Evolutionary conservation across 1,140 invertebrate species (phyloP).

Genomic region (Drosophila orena): DNA sequence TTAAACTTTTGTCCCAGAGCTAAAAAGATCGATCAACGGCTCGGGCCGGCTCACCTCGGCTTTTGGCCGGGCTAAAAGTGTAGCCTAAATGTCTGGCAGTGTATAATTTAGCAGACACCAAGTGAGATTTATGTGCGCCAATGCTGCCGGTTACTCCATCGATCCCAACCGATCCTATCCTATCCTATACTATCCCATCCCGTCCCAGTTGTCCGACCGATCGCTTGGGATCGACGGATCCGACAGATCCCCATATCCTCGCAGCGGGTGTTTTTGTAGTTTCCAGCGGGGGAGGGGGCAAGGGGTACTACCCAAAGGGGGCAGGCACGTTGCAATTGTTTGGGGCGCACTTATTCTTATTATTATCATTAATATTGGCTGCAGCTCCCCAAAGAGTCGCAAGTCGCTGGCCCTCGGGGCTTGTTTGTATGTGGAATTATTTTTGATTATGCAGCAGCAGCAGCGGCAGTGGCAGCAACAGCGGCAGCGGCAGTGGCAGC

Average conservation of each 20-base stretch:
- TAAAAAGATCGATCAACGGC: conserved; percentile 84
- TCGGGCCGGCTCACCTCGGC: conserved; percentile 21
- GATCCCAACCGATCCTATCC: conserved; percentile 5
- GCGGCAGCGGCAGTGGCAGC: not conserved
- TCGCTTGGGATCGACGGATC: conserved; percentile 22
- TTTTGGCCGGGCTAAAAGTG: conserved; percentile 65
- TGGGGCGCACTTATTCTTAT: conserved; percentile 80
- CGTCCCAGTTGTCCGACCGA: conserved; percentile 2
- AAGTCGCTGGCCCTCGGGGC: conserved; percentile 62
- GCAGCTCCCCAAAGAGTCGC: conserved; percentile 52
- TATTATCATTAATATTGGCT: conserved; percentile 82
- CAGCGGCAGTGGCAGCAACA: too few species aligned
- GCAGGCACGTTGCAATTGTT: conserved; percentile 70
- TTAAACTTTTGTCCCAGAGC: conserved; percentile 85
- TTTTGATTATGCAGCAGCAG: conserved; percentile 79
- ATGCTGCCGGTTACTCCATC: conserved; percentile 65
- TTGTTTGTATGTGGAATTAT: conserved; percentile 83
- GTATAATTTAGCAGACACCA: conserved; percentile 85
- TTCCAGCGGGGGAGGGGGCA: not conserved
- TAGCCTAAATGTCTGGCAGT: conserved; percentile 84
- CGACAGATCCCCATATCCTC: conserved; percentile 54
- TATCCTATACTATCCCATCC: conserved; percentile 7
- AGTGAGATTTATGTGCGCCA: conserved; percentile 85
- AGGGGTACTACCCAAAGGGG: conserved; percentile 2
- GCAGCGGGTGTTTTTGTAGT: conserved; percentile 22